phyloP scores from a whole-genome alignment of 2,797 vertebrate genomes.

The Gorsachius magnificus region DNA sequence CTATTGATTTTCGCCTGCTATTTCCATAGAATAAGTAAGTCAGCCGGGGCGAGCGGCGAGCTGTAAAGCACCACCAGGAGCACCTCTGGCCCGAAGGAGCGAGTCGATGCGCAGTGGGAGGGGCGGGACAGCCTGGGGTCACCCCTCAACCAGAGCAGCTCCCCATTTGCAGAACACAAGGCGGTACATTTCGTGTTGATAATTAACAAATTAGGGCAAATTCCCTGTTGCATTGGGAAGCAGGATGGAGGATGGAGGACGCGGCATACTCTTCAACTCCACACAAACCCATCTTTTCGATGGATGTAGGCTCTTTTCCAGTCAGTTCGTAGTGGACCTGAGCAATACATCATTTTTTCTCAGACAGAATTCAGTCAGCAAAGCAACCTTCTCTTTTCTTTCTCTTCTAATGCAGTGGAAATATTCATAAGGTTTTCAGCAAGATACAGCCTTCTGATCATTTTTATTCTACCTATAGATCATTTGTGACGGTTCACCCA shows the following conservation, averaged over 20 bases:
- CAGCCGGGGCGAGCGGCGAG: background rate
- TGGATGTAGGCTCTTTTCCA: background rate
- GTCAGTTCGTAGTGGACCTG: background rate
- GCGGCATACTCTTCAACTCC: background rate
- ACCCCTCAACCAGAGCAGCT: background rate
- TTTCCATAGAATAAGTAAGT: background rate
- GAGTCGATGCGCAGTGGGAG: background rate
- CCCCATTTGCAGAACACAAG: background rate
- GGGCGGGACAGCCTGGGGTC: rapidly evolving
- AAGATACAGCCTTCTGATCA: background rate
- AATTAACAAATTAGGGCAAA: background rate
- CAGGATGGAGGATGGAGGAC: background rate
- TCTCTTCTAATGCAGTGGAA: background rate
- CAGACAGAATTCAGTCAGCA: background rate
- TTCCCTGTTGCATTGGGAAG: background rate
- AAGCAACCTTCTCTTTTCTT: background rate
- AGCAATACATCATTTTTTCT: background rate
- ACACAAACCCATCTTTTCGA: rapidly evolving
- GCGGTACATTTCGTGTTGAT: background rate
- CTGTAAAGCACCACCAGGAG: background rate
- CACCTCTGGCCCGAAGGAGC: background rate
- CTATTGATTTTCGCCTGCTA: constrained; percentile 39
- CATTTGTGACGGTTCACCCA: background rate
- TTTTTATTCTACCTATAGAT: background rate
- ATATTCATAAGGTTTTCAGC: background rate